A percentile compares a stretch with the other conserved stretches of the same genome.
Conservation (phyloP, 2,888 invertebrate genomes). For the Hoplodrina ambigua region DNA sequence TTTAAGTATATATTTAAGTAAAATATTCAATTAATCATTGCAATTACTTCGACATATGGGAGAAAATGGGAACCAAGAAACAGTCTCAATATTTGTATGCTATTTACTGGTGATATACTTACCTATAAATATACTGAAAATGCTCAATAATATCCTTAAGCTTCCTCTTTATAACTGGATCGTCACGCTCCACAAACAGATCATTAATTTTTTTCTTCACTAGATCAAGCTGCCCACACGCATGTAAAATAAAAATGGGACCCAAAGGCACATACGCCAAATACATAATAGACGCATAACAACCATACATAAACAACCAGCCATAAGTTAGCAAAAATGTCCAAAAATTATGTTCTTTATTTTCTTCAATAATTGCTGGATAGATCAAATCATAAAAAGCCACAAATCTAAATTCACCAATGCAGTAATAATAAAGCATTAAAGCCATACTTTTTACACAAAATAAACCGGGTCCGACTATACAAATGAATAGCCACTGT, state of each 20-base stretch:
- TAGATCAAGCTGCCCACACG: conserved; percentile 75
- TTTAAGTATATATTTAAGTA: no score
- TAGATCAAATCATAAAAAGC: conserved; percentile 66
- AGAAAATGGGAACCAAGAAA: no score
- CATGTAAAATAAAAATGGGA: conserved; percentile 75
- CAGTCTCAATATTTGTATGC: no score
- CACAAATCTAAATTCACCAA: conserved; percentile 62
- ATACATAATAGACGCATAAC: conserved; percentile 64
- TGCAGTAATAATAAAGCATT: conserved; percentile 60
- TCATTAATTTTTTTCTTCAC: conserved; percentile 62
- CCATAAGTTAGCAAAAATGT: conserved; percentile 53
- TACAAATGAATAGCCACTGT: conserved; percentile 64
- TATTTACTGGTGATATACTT: neutral
- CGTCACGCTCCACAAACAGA: conserved; percentile 63
- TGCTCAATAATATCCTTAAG: conserved; percentile 64
- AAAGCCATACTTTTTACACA: conserved; percentile 56
- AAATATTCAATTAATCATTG: no score
- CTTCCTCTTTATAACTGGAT: conserved; percentile 54
- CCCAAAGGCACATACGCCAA: conserved; percentile 73
- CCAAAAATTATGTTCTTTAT: conserved; percentile 56
- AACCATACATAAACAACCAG: conserved; percentile 42
- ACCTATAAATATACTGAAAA: conserved; percentile 69
- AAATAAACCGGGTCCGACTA: conserved; percentile 35
- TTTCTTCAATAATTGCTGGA: conserved; percentile 65
- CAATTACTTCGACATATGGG: no score